Conservation (phyloP, 2,888 invertebrate genomes). For the Phengaris arion region DNA sequence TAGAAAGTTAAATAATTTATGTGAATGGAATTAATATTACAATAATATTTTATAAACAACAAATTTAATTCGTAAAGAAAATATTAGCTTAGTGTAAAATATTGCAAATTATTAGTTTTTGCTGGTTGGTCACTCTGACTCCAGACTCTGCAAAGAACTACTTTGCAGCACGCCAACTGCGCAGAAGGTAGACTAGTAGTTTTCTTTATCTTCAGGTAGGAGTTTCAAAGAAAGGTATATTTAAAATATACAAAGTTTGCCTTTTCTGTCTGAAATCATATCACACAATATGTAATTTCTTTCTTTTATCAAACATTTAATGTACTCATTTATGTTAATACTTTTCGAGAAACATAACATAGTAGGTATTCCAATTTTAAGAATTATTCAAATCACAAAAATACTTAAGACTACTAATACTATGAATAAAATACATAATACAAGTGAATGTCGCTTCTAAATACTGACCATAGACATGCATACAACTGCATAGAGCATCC, state of each 20-base stretch:
- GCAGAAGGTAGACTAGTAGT: neutral
- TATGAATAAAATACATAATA: constrained; percentile 6
- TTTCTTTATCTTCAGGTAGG: neutral
- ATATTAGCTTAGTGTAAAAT: neutral
- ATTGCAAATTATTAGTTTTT: neutral
- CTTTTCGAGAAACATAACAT: too few relatives aligned
- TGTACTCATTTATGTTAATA: too few relatives aligned
- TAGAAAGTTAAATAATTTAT: neutral
- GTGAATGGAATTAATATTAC: neutral
- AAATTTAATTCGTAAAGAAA: neutral
- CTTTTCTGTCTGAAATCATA: neutral
- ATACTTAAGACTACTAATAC: constrained; percentile 20
- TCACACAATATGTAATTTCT: too few relatives aligned
- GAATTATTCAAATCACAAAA: constrained; percentile 4
- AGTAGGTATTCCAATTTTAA: neutral
- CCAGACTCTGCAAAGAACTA: neutral
- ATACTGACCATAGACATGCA: constrained; percentile 9
- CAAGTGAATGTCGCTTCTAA: neutral
- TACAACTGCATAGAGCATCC: neutral
- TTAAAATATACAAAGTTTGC: neutral
- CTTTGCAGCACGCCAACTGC: neutral
- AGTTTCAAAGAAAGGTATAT: neutral
- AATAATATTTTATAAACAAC: neutral
- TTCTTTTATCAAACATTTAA: too few relatives aligned
- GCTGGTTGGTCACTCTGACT: neutral